phyloP scores from a whole-genome alignment of 2,113 vertebrate genomes.

The Hydrolagus affinis region DNA sequence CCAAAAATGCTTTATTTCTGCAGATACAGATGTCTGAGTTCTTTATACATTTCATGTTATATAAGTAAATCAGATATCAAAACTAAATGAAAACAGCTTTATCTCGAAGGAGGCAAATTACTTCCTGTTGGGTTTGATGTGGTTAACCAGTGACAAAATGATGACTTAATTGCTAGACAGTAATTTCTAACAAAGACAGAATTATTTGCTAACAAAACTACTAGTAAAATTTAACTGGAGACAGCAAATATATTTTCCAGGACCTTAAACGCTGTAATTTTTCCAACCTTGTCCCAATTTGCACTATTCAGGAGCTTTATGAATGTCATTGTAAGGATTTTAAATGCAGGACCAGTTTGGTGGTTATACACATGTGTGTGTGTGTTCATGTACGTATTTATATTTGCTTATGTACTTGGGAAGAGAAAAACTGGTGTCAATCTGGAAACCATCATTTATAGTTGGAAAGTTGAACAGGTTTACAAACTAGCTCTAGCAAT shows the following conservation, averaged over 20 bases:
- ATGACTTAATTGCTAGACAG: conserved; percentile 9
- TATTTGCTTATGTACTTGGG: not conserved
- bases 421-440: not conserved
- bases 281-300: not conserved
- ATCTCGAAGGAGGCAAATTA: conserved; percentile 27
- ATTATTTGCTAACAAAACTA: conserved; percentile 29
- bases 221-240: conserved; percentile 9
- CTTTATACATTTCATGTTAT: not conserved
- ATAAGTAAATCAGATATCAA: conserved; percentile 22
- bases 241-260: conserved; percentile 17
- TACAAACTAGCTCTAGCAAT: not conserved
- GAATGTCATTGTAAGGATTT: conserved; percentile 8
- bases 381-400: not conserved
- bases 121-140: conserved; percentile 25
- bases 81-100: conserved; percentile 29
- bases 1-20: not conserved
- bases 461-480: not conserved
- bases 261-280: conserved; percentile 9
- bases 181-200: conserved; percentile 21
- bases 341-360: not conserved
- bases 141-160: conserved; percentile 32
- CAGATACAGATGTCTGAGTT: not conserved
- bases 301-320: not conserved
- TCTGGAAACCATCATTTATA: not conserved
- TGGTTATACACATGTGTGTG: not conserved